Conservation (phyloP, 2,888 invertebrate genomes). For the Drosophila neoperkinsi region DNA sequence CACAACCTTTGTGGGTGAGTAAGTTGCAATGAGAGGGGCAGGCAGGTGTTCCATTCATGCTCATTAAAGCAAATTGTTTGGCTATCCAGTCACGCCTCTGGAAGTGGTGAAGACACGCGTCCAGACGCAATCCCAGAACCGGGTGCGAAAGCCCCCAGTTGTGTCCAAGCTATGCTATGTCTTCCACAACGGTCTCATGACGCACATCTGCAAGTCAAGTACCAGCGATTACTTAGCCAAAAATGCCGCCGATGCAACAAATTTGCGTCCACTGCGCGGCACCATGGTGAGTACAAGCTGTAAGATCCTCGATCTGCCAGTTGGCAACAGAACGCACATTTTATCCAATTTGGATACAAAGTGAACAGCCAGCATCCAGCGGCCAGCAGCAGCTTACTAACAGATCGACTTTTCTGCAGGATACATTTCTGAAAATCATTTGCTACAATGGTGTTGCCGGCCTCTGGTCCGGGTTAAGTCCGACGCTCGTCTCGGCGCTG, state of each 20-base stretch:
- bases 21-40: not conserved
- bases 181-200: conserved; percentile 99
- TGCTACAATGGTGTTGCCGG: conserved; percentile 94
- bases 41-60: not conserved
- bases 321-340: not conserved
- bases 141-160: conserved; percentile 88
- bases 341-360: not conserved
- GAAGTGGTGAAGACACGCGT: conserved; percentile 99
- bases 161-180: conserved; percentile 94
- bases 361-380: not conserved
- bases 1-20: conserved; percentile 93
- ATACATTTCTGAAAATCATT: conserved; percentile 96
- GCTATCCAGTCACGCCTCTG: conserved; percentile 94
- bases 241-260: conserved; percentile 33
- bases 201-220: conserved; percentile 94
- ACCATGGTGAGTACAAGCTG: conserved; percentile 86
- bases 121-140: conserved; percentile 89
- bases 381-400: not conserved
- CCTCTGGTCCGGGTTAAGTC: conserved; percentile 98
- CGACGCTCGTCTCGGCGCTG: conserved; percentile 96
- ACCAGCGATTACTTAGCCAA: conserved; percentile 58
- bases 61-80: not conserved
- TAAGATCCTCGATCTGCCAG: not conserved
- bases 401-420: conserved; percentile 87
- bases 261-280: conserved; percentile 86